Base-by-base conservation (phyloP, 2,797 vertebrate genomes). In the Crossoptilon crossoptilon region DNA sequence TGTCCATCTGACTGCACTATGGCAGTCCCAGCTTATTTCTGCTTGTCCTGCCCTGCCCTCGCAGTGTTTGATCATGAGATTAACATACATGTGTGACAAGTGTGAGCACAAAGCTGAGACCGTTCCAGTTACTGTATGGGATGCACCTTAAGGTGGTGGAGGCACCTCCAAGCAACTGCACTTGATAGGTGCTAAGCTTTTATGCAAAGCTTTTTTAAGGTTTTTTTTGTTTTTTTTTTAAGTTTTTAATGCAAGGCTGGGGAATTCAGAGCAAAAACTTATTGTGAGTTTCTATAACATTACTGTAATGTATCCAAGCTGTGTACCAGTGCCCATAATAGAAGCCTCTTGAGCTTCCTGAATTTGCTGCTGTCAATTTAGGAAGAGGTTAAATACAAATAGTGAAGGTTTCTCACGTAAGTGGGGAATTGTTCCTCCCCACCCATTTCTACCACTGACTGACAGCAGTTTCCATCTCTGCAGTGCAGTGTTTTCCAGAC, bases 81-180 rank as follows among this genome's bases (percentile, higher is more conserved):
- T 2, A 1, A 9, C 8, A 0, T 17, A 5, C 3, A 0, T 31
- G 0, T 3, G n/a, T 86, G 73, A 1, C 21, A 10, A 44, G 46
- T 35, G 1, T 53, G 58, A 27, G 31, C 43, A 10, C 14, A 2
- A 10, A 43, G 48, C 39, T 58, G 9, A 16, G 67, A 6, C 10
- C 10, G 1, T 4, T 3, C 55, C 49, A 14, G 41, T 27, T 77
- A 9, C 62, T 43, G 2, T 10, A 51, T 2, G 4, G 15, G 46
- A 3, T 1, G 2, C 23, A 5, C 53, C 48, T 29, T 19, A 6
- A 24, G 33, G 7, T 15, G 18, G 35, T 9, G 37, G 44, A 6
- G 80, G 44, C 67, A n/a, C 58, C 9, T 43, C 56, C 53, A 11
- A 26, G 37, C 71, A 37, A 51, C 37, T 31, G 1, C 22, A 10